Percentiles rank a stretch among this genome's conserved stretches.
Evolutionary conservation across 2,797 vertebrate species (phyloP).

Genomic region (Oreonectes daqikongensis): DNA sequence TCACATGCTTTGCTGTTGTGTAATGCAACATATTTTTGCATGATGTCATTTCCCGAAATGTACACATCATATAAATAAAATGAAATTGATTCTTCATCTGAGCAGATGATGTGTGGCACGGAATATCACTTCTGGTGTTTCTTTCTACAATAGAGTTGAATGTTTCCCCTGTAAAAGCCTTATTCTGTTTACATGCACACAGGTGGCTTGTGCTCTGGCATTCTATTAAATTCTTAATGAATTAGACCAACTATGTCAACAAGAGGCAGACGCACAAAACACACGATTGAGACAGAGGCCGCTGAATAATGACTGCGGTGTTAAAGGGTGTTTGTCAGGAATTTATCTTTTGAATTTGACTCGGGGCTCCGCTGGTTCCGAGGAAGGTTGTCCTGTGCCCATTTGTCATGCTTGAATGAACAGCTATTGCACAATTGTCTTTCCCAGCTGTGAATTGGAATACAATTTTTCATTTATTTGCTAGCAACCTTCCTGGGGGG

Average conservation of each 20-base stretch:
- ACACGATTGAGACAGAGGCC: conserved; percentile 22
- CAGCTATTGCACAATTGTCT: neutral
- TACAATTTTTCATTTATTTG: neutral
- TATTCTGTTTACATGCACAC: conserved; percentile 34
- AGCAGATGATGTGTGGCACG: conserved; percentile 23
- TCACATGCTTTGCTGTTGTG: no score
- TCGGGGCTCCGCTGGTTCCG: neutral
- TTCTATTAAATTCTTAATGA: conserved; percentile 49
- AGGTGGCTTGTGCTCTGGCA: conserved; percentile 11
- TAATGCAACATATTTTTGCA: no score
- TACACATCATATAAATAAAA: no score
- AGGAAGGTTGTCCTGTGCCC: conserved; percentile 6
- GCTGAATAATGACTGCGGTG: neutral
- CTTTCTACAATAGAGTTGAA: neutral
- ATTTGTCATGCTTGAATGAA: conserved; percentile 16
- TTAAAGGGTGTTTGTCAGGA: conserved; percentile 12
- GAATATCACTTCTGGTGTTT: conserved; percentile 23
- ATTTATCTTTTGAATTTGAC: conserved; percentile 13
- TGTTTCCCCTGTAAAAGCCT: conserved; percentile 13
- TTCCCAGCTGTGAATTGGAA: neutral
- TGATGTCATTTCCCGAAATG: no score
- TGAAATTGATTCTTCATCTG: neutral
- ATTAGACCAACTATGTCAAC: conserved; percentile 34
- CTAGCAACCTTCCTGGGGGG: neutral
- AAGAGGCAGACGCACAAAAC: conserved; percentile 4